Evolutionary conservation across 2,888 invertebrate genomes (phyloP).

Genomic region (Tenodera sinensis): DNA sequence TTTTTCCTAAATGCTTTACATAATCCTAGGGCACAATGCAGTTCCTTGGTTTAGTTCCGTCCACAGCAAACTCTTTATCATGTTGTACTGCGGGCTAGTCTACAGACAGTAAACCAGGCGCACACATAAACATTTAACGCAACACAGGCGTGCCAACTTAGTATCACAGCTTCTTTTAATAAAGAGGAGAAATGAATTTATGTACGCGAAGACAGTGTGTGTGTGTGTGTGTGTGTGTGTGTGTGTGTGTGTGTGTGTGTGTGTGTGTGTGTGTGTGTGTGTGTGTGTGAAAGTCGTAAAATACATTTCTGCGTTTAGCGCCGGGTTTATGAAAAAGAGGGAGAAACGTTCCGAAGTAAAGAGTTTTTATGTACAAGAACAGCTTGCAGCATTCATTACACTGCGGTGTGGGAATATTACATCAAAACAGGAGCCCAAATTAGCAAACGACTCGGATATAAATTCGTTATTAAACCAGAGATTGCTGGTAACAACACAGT

Average conservation of each 20-base stretch:
- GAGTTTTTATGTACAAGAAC: background rate
- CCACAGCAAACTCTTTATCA: background rate
- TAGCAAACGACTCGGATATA: no score
- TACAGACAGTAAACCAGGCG: background rate
- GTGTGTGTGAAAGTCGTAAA: background rate
- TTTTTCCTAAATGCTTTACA: no score
- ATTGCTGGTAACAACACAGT: no score
- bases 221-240: background rate
- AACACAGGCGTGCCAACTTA: background rate
- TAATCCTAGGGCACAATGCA: no score
- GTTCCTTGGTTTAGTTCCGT: no score
- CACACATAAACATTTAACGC: background rate
- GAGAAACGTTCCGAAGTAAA: background rate
- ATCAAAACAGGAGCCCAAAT: background rate
- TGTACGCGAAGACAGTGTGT: background rate
- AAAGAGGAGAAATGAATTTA: background rate
- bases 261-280: no score
- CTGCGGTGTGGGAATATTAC: background rate
- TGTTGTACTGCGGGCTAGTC: background rate
- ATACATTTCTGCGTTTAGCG: background rate
- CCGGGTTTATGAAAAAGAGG: background rate
- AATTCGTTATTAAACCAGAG: no score
- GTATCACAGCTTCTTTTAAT: background rate
- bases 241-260: background rate
- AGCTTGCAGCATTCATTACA: background rate